Base-by-base conservation (phyloP, 1,140 invertebrate genomes). In the Dryas iulia region DNA sequence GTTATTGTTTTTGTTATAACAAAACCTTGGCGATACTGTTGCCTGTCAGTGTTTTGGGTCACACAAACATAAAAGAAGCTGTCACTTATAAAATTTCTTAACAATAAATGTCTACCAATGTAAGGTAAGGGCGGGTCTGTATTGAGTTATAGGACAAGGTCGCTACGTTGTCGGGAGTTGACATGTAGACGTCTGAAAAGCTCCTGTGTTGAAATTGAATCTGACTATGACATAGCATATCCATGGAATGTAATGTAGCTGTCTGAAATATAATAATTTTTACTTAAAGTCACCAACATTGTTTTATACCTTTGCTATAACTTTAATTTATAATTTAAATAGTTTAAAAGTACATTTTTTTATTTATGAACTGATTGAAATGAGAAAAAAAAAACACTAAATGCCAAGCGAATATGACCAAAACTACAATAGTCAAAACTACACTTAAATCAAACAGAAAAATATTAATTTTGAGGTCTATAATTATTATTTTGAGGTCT, bases 131-230 rank as follows among this genome's bases (percentile, higher is more conserved):
- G 52, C 8, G 53, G 28, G 59, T 47, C 58, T 14, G 58, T 62
- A 62, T 71, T 61, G 63, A 71, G 66, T 66, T 66, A 62, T 53
- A 21, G 59, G 61, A 71, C 53, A 59, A 66, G 63, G 33, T 24
- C 47, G 31, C 21, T 30, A 64, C 31, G 26, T 35, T 11, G 58
- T 59, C 52, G 54, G 47, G 25, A 68, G 30, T 28, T 68, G 66
- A 61, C 56, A 61, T 59, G 25, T 53, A 53, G 53, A 62, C 59
- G 59, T 47, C 35, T 33, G 21, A 56, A 28, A 54, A 35, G 7
- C 39, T 62, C 25, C 18, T 62, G 39, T 28, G 26, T 18, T 62
- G 39, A 62, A 47, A 62, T 62, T 62, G 24, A 28, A 30, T 53
- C 59, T 62, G 59, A 52, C 8, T 6, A 24, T 39, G 33, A 60